These are phyloP conservation scores for Cavia aperea DNA, from an alignment of 2,113 vertebrate species.

Conservation along the genomic window DNA sequence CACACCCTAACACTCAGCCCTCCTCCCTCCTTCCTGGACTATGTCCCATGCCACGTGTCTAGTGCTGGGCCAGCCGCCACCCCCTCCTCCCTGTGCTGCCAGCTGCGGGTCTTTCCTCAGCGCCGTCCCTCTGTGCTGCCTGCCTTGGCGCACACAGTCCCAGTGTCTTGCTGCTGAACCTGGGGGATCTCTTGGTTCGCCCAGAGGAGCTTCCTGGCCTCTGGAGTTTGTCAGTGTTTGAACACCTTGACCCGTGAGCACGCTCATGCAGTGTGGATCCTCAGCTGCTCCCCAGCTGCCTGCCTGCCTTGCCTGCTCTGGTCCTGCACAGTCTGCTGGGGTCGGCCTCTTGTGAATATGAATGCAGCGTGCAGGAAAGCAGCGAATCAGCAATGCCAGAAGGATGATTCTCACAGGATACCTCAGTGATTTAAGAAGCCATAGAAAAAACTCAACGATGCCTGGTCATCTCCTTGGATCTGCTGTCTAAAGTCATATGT, in stretches of 20 bases:
- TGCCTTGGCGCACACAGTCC: constrained; percentile 16
- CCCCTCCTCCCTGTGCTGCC: not conserved
- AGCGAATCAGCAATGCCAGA: constrained; percentile 43
- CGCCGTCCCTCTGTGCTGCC: not conserved
- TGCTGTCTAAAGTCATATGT: constrained; percentile 63
- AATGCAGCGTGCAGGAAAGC: constrained; percentile 61
- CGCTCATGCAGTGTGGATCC: constrained; percentile 22
- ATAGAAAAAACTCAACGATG: constrained; percentile 71
- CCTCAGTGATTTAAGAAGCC: constrained; percentile 79
- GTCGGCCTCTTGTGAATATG: constrained; percentile 52
- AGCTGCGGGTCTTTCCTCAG: not conserved
- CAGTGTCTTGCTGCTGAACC: constrained; percentile 45
- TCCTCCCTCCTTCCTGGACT: not conserved
- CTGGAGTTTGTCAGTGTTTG: not conserved
- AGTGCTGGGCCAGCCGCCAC: not conserved
- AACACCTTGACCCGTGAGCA: constrained; percentile 26
- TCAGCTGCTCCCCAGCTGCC: not conserved
- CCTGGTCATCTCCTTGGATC: constrained; percentile 63
- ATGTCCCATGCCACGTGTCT: not conserved
- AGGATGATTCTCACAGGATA: constrained; percentile 67
- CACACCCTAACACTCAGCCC: not conserved
- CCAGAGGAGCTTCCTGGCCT: not conserved
- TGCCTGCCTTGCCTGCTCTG: not conserved
- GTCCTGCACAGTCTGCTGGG: constrained; percentile 32
- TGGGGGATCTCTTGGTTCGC: constrained; percentile 36